Evolutionary conservation across 2,797 vertebrate genomes (phyloP), one percentile per base, ranked within the genome.

Genomic region (Alfaro cultratus): DNA sequence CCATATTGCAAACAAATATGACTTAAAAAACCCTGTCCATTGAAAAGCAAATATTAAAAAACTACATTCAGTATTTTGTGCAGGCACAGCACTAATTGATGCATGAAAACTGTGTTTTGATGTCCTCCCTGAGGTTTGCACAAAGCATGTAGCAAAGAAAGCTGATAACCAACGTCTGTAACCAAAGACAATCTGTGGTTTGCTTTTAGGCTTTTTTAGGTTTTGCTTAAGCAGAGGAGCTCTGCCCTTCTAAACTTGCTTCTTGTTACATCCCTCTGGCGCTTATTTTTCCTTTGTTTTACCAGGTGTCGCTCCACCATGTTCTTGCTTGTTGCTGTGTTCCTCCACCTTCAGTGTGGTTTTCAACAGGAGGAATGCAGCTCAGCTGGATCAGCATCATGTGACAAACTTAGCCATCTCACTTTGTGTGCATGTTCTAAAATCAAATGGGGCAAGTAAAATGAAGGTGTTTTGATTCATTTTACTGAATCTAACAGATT

Each of bases 401-500:
- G 47, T 75, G 79, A 75, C 41, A 36, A 23, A 45, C 39, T 70
- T n/a, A 23, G 46, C 60, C n/a, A 1, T 21, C 21, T 74, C 4
- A 34, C 73, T 21, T 46, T 45, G n/a, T 31, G 41, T 75, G n/a
- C 39, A 31, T 23, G 29, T 75, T 34, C 43, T 31, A 12, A 45
- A 29, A 46, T 39, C 39, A 45, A 29, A 45, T 9, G 1, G 26
- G 6, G 29, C 41, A 46, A 46, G 9, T 62, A 3, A 45, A 75
- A 45, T 75, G 7, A 18, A 16, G n/a, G 15, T n/a, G 51, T 43
- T 77, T 53, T 57, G 71, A 74, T 77, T 16, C 55, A 31, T 81
- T 12, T 45, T 29, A 31, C 15, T 46, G n/a, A 53, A 53, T 39
- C n/a, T 46, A 23, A 55, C 34, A 76, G 31, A 62, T 60, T 68